phyloP scores from a whole-genome alignment of 2,888 invertebrate genomes.

The Microctonus aethiopoides region DNA sequence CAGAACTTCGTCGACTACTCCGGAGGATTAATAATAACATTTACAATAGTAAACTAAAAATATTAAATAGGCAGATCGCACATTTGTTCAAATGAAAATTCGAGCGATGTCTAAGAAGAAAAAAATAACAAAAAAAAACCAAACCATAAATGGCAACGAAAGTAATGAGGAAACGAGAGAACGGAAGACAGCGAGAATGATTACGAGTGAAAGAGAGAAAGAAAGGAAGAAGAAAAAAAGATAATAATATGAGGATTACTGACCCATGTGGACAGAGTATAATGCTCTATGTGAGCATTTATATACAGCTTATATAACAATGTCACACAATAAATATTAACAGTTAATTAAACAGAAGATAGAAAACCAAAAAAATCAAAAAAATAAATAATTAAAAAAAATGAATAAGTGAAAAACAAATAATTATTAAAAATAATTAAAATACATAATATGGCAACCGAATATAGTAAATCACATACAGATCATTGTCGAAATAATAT shows the following conservation, averaged over 20 bases:
- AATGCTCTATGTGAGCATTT: conserved; percentile 43
- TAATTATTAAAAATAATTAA: conserved; percentile 3
- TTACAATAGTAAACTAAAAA: background rate
- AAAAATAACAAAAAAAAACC: too few relatives aligned
- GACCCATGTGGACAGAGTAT: conserved; percentile 54
- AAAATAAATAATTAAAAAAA: conserved; percentile 30
- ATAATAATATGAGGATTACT: conserved; percentile 51
- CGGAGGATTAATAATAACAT: background rate
- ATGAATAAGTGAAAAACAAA: conserved; percentile 21
- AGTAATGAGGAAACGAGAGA: conserved; percentile 25
- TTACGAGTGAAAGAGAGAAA: conserved; percentile 23
- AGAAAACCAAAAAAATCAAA: conserved; percentile 22
- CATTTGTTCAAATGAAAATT: background rate
- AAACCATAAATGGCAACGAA: conserved; percentile 4
- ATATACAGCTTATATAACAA: too few relatives aligned
- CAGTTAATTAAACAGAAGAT: background rate
- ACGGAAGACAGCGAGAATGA: conserved; percentile 35
- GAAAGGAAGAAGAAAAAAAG: conserved; percentile 35
- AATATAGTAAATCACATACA: conserved; percentile 38
- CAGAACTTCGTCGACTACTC: conserved; percentile 23
- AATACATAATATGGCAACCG: conserved; percentile 24
- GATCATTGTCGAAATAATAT: conserved; percentile 42
- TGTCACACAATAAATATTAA: conserved; percentile 3
- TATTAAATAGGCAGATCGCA: background rate
- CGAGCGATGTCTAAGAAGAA: background rate